Evolutionary conservation across 2,888 invertebrate genomes (phyloP).

Genomic region (Torymus aiolomorphi): DNA sequence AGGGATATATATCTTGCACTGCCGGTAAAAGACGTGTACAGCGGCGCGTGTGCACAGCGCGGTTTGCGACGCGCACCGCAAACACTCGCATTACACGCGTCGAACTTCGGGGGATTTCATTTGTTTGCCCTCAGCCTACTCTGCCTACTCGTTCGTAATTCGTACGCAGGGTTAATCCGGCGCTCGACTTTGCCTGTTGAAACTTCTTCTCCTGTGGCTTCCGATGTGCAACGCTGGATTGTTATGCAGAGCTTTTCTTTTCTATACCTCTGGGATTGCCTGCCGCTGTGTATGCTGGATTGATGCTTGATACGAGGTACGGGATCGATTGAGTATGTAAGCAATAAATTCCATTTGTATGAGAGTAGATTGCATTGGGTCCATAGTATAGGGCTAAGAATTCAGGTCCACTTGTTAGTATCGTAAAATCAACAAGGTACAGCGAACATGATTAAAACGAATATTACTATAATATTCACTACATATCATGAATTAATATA

Average conservation of each 20-base stretch:
- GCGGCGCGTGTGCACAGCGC: not conserved
- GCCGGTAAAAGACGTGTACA: constrained; percentile 33
- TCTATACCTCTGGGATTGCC: not conserved
- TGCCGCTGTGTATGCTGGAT: constrained; percentile 19
- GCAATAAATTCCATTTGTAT: not conserved
- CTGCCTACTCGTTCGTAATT: not conserved
- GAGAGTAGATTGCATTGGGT: no score
- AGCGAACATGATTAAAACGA: no score
- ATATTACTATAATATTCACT: no score
- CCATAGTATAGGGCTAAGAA: no score
- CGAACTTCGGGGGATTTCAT: constrained; percentile 56
- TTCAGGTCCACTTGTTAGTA: no score
- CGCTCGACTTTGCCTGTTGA: not conserved
- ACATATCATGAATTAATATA: no score
- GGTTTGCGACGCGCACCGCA: constrained; percentile 55
- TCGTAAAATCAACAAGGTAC: no score
- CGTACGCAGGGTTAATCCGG: not conserved
- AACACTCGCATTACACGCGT: constrained; percentile 53
- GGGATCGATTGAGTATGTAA: constrained; percentile 2
- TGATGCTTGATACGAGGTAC: constrained; percentile 12
- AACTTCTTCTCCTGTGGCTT: not conserved
- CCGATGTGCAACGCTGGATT: not conserved
- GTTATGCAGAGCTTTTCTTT: not conserved
- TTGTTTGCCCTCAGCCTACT: constrained; percentile 46
- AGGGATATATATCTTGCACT: constrained; percentile 36